These are phyloP conservation scores for Drosophila navojoa DNA, from an alignment of 1,140 invertebrate genomes.

Conservation along the genomic window DNA sequence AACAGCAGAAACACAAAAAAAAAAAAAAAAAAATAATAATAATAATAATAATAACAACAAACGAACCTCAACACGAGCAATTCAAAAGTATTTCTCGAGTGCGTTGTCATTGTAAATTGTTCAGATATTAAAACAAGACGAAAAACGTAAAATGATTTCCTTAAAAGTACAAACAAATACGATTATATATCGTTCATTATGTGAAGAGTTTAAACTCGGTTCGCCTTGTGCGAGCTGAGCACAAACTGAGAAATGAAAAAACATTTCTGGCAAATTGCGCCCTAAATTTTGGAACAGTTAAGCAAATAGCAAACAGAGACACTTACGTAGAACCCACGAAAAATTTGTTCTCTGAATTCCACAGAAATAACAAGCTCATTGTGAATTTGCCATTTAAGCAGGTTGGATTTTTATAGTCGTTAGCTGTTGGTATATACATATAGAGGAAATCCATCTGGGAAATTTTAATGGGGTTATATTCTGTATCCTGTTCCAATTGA, in stretches of 20 bases:
- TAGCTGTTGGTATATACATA: slow-evolving; percentile 10
- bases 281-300: slow-evolving; percentile 61
- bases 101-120: slow-evolving; percentile 36
- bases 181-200: slow-evolving; percentile 9
- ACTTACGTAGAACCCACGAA: slow-evolving; percentile 21
- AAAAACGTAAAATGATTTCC: slow-evolving; percentile 23
- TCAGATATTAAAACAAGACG: slow-evolving; percentile 7
- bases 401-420: too few species aligned
- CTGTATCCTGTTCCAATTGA: too few species aligned
- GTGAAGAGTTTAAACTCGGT: too few species aligned
- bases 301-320: slow-evolving; percentile 62
- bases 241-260: slow-evolving; percentile 7
- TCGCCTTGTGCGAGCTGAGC: background rate
- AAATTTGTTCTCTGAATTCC: slow-evolving; percentile 25
- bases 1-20: slow-evolving; percentile 56
- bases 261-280: slow-evolving; percentile 59
- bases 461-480: too few species aligned
- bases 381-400: slow-evolving; percentile 36
- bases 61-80: slow-evolving; percentile 35
- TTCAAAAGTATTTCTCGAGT: slow-evolving; percentile 32
- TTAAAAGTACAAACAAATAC: slow-evolving; percentile 8
- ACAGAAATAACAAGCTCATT: slow-evolving; percentile 75
- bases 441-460: background rate
- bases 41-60: slow-evolving; percentile 14
- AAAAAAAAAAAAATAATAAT: too few species aligned